These are phyloP conservation scores for Apostichopus parvimensis DNA, from an alignment of 35 echinoderm and acorn worm species.

Conservation along the genomic window DNA sequence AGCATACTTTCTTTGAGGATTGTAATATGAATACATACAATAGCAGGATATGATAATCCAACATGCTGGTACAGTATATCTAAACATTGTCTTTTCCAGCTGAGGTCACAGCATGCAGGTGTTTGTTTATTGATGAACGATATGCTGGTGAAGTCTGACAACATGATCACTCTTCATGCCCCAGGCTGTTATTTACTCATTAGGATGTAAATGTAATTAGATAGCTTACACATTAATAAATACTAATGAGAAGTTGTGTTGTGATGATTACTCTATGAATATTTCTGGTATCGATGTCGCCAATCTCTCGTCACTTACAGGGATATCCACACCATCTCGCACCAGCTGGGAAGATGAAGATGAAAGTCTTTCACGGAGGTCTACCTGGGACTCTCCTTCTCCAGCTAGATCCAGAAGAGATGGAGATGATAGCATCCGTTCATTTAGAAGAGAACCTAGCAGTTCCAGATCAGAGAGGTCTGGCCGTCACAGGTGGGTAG, in stretches of 20 bases:
- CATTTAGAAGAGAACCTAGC: constrained; percentile 27
- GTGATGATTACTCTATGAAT: constrained; percentile 31
- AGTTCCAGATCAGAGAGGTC: constrained; percentile 51
- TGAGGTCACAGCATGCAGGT: no score
- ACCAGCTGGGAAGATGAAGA: constrained; percentile 97
- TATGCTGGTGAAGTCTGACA: no score
- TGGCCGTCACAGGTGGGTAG: background rate
- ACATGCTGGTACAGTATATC: no score
- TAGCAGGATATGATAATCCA: no score
- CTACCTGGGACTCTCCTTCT: constrained; percentile 76
- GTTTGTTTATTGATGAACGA: no score
- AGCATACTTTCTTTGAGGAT: no score
- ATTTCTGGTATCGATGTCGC: background rate
- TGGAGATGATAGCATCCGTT: constrained; percentile 35
- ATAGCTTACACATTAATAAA: background rate
- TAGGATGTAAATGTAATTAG: background rate
- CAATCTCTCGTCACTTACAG: constrained; percentile 36
- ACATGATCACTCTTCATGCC: background rate
- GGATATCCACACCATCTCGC: constrained; percentile 85
- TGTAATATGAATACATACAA: no score
- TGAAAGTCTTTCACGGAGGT: constrained; percentile 61
- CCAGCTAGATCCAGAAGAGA: constrained; percentile 45
- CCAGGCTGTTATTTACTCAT: constrained; percentile 14
- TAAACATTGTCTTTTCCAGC: no score
- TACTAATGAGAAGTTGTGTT: background rate